Conservation (phyloP, 2,113 vertebrate genomes). For the Lasiurus cinereus region DNA sequence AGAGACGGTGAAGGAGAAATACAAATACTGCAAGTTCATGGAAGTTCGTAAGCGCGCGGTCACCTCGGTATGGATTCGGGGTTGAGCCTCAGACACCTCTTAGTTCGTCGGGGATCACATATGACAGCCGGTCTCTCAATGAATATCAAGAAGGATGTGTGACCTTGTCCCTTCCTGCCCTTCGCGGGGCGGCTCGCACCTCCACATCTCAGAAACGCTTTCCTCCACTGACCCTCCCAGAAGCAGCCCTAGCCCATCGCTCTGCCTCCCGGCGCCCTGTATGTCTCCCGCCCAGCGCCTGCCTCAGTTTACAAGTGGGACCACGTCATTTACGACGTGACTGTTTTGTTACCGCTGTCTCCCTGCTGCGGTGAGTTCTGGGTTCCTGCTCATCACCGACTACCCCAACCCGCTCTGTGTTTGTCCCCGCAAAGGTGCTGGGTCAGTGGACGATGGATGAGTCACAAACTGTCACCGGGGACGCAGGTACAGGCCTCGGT, state of each 20-base stretch:
- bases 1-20: not conserved
- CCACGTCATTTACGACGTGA: too few species aligned
- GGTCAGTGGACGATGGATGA: not conserved
- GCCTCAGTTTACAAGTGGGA: too few species aligned
- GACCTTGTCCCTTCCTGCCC: not conserved
- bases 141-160: not conserved
- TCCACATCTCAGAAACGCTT: not conserved
- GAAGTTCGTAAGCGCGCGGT: not conserved
- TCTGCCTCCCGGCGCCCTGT: not conserved
- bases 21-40: not conserved
- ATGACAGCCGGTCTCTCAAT: rapidly evolving
- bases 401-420: not conserved
- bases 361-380: not conserved
- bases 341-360: not conserved
- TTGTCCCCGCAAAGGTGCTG: not conserved
- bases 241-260: not conserved
- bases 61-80: too few species aligned
- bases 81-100: rapidly evolving
- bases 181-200: not conserved
- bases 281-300: not conserved
- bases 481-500: not conserved
- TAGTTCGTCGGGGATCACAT: rapidly evolving
- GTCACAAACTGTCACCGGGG: not conserved
- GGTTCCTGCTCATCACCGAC: not conserved
- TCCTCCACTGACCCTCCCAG: rapidly evolving